phyloP scores from a whole-genome alignment of 2,797 vertebrate genomes.

The Glossophaga mutica region DNA sequence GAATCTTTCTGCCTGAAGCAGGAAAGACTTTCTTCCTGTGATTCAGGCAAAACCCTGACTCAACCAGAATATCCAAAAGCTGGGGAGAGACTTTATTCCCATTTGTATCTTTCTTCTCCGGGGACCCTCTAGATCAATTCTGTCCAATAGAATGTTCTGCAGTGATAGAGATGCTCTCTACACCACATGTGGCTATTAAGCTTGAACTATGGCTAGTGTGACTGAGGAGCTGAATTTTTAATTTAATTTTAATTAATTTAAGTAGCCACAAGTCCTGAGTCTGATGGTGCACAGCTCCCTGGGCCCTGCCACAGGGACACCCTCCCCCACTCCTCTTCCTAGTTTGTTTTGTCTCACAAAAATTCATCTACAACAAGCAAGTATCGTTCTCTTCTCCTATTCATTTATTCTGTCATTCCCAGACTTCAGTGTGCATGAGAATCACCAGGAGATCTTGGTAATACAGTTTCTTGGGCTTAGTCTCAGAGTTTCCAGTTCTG shows the following conservation, averaged over 20 bases:
- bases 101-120: not conserved
- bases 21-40: not conserved
- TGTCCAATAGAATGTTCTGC: not conserved
- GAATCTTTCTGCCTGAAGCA: not conserved
- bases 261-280: not conserved
- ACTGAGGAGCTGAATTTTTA: not conserved
- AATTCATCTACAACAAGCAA: not conserved
- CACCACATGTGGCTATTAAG: not conserved
- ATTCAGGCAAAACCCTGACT: not conserved
- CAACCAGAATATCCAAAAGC: not conserved
- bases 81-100: not conserved
- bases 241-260: slow-evolving; percentile 1
- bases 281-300: not conserved
- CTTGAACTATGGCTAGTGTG: not conserved
- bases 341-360: not conserved
- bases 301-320: not conserved
- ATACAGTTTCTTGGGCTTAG: not conserved
- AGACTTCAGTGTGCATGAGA: not conserved
- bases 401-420: not conserved
- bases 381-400: not conserved
- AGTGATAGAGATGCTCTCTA: not conserved
- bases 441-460: not conserved
- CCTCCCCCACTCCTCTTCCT: not conserved
- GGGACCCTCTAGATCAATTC: not conserved
- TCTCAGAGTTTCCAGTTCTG: not conserved